A percentile compares a stretch with the other conserved stretches of the same genome.
Evolutionary conservation across 2,113 vertebrate species (phyloP).

Genomic region (Eptesicus fuscus): DNA sequence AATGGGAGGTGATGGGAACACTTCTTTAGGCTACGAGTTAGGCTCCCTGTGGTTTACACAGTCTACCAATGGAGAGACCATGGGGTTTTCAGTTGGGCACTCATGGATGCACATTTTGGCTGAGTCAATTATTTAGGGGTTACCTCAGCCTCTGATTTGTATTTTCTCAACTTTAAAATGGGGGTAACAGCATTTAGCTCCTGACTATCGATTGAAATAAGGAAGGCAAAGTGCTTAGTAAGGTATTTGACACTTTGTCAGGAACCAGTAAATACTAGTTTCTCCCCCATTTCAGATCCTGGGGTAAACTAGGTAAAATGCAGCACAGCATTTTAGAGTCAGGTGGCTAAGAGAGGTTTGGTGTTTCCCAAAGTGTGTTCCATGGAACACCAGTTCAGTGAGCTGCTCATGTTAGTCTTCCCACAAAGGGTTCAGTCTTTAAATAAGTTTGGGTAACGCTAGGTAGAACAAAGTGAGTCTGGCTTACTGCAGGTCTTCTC

Average conservation of each 20-base stretch:
- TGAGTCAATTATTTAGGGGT: neutral
- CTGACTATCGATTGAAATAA: neutral
- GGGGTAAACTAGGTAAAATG: neutral
- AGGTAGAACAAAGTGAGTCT: neutral
- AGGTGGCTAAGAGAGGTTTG: neutral
- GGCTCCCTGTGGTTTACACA: rapidly evolving
- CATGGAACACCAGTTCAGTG: rapidly evolving
- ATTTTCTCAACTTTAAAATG: neutral
- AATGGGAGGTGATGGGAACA: neutral
- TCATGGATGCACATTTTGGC: neutral
- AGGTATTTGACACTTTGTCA: neutral
- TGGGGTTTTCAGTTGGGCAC: neutral
- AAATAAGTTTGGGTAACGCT: neutral
- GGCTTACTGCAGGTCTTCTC: neutral
- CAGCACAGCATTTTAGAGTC: neutral
- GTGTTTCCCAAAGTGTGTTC: slow-evolving; percentile 1
- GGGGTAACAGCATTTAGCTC: neutral
- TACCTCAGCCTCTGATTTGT: neutral
- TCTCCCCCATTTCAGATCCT: neutral
- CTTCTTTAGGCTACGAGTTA: neutral
- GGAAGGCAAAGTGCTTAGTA: neutral
- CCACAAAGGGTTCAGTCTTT: neutral
- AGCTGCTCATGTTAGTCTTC: neutral
- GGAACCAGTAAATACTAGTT: neutral
- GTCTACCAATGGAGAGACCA: neutral